Evolutionary conservation across 2,113 vertebrate species (phyloP).

Genomic region (Rana temporaria): DNA sequence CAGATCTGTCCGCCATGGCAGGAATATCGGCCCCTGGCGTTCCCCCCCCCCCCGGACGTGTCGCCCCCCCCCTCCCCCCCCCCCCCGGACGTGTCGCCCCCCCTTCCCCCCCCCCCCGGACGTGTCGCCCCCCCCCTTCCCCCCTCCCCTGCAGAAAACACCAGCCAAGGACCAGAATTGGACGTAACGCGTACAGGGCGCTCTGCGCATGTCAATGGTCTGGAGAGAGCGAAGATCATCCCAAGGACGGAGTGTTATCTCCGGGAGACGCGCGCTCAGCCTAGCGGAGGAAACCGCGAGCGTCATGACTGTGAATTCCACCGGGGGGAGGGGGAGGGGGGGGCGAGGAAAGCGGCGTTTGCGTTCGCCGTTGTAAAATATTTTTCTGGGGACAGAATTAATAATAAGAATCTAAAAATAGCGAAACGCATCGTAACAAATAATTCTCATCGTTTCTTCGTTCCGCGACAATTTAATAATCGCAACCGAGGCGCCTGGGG

Average conservation of each 20-base stretch:
- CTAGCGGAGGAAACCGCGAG: neutral
- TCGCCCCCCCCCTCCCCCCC: neutral
- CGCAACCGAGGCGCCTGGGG: too few species aligned
- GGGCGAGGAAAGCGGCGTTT: too few species aligned
- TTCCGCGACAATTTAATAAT: too few species aligned
- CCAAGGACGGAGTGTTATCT: slow-evolving; percentile 31
- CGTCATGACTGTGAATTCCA: too few species aligned
- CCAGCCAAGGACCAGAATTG: neutral
- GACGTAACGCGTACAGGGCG: slow-evolving; percentile 15
- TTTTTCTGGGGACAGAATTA: too few species aligned
- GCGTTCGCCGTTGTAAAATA: too few species aligned
- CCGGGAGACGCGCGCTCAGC: neutral
- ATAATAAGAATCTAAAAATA: too few species aligned
- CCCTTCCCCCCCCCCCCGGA: slow-evolving; percentile 4
- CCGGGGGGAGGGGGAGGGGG: too few species aligned
- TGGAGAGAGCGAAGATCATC: slow-evolving; percentile 18
- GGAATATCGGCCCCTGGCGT: slow-evolving; percentile 20
- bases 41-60: neutral
- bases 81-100: too few species aligned
- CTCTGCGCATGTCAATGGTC: slow-evolving; percentile 46
- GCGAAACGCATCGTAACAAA: too few species aligned
- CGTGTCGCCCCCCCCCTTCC: too few species aligned
- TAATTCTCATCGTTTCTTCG: too few species aligned
- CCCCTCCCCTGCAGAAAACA: slow-evolving; percentile 38
- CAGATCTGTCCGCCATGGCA: slow-evolving; percentile 36